Conservation (phyloP, 35 echinoderm and acorn worm genomes). For the Nesometra sesokonis region DNA sequence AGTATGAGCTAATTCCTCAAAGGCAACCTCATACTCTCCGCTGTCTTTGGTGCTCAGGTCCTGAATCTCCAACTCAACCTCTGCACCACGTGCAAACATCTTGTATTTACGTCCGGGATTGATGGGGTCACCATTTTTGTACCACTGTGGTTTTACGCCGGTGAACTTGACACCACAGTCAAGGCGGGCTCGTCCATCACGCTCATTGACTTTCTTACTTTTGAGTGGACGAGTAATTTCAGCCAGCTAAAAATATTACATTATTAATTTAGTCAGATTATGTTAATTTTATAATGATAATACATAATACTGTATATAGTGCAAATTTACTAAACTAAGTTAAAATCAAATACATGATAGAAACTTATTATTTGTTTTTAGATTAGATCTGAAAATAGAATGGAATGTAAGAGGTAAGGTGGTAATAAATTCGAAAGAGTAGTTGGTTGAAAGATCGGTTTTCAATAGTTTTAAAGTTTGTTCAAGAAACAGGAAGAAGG, state of each 20-base stretch:
- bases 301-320: too few relatives aligned
- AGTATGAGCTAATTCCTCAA: conserved; percentile 59
- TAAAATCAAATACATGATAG: too few relatives aligned
- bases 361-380: too few relatives aligned
- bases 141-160: conserved; percentile 65
- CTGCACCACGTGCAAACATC: conserved; percentile 30
- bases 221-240: conserved; percentile 70
- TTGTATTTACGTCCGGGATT: conserved; percentile 64
- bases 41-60: conserved; percentile 49
- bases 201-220: conserved; percentile 52
- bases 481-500: too few relatives aligned
- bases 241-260: conserved; percentile 18
- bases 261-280: neutral
- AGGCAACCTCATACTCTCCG: conserved; percentile 64
- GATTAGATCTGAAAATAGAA: too few relatives aligned
- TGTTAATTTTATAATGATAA: neutral
- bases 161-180: conserved; percentile 49
- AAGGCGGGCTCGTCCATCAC: conserved; percentile 52
- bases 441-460: too few relatives aligned
- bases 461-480: too few relatives aligned
- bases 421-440: too few relatives aligned
- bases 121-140: conserved; percentile 74
- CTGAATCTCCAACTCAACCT: conserved; percentile 43
- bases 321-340: too few relatives aligned
- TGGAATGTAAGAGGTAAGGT: too few relatives aligned